phyloP scores from a whole-genome alignment of 2,888 invertebrate genomes.

The Cremastobaeus sp. region DNA sequence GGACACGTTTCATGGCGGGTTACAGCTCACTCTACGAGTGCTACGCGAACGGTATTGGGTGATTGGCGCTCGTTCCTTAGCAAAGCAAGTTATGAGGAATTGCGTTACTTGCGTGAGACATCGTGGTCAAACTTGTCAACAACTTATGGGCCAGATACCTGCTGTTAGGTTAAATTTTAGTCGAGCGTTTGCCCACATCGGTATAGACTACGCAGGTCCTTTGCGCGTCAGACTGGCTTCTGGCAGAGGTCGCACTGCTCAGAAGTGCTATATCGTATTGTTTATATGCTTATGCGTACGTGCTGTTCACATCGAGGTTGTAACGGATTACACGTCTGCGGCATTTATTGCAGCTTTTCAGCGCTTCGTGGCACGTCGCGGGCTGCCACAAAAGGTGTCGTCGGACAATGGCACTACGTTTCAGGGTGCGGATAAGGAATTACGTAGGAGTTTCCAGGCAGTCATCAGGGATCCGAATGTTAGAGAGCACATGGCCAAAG shows the following conservation, averaged over 20 bases:
- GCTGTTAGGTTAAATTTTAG: background rate
- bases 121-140: background rate
- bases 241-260: background rate
- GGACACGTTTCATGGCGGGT: background rate
- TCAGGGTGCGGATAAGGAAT: background rate
- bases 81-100: background rate
- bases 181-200: background rate
- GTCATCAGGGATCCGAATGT: background rate
- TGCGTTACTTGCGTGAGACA: background rate
- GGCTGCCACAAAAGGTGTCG: background rate
- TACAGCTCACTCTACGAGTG: background rate
- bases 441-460: background rate
- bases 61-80: background rate
- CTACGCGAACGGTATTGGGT: background rate
- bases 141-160: background rate
- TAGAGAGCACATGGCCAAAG: background rate
- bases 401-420: background rate
- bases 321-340: background rate
- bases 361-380: background rate
- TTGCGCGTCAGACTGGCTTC: background rate
- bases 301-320: background rate
- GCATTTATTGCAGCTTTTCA: background rate
- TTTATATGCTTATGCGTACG: conserved; percentile 2
- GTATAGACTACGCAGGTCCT: background rate
- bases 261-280: background rate